Conservation (phyloP, 2,113 vertebrate genomes). For the Oophaga pumilio region DNA sequence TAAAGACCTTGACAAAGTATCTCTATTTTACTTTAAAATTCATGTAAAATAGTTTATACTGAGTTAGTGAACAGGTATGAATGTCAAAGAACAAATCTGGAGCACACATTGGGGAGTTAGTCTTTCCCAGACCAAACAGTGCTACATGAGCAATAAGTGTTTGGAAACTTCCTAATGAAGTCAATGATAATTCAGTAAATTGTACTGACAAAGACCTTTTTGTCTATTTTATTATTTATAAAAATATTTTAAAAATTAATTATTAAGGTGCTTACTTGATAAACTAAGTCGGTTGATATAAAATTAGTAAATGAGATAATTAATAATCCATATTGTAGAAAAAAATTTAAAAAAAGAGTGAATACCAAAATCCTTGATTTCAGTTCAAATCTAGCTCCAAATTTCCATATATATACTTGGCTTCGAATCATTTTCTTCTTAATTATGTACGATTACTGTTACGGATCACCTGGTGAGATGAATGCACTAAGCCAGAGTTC, state of each 20-base stretch:
- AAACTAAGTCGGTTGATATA: neutral
- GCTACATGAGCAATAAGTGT: constrained; percentile 19
- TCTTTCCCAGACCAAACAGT: neutral
- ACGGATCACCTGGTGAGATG: no score
- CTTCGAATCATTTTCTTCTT: neutral
- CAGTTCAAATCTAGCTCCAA: neutral
- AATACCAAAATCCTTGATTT: neutral
- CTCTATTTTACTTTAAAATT: constrained; percentile 54
- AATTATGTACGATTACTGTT: no score
- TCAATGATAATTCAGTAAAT: constrained; percentile 2
- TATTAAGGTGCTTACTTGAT: constrained; percentile 58
- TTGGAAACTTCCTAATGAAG: constrained; percentile 25
- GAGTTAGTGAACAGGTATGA: constrained; percentile 30
- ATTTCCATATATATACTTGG: neutral
- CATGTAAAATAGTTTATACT: constrained; percentile 45
- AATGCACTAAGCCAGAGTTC: no score
- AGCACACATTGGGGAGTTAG: neutral
- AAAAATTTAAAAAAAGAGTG: neutral
- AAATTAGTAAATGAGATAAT: neutral
- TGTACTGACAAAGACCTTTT: neutral
- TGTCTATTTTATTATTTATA: constrained; percentile 62
- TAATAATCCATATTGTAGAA: neutral
- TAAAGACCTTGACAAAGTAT: constrained; percentile 50
- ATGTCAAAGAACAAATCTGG: constrained; percentile 15
- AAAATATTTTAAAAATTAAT: constrained; percentile 67